phyloP scores from a whole-genome alignment of 2,113 vertebrate species.

The Calyptommatus sinebrachiatus region DNA sequence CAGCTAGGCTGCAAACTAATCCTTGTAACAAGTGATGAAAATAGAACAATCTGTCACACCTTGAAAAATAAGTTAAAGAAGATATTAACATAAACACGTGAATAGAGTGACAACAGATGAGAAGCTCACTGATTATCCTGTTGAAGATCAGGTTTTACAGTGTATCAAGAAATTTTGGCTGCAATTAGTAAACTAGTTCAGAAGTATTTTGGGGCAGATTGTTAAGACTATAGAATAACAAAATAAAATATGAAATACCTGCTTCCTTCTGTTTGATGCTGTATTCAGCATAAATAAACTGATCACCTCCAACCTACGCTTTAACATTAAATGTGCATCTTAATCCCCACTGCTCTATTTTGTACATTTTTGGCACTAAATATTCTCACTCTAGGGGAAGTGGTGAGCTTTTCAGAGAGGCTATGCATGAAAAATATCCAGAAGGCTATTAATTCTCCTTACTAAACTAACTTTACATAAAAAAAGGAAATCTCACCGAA shows the following conservation, averaged over 20 bases:
- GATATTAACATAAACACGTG: neutral
- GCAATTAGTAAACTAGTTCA: neutral
- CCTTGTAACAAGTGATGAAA: neutral
- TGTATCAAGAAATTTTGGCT: no score
- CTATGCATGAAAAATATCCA: constrained; percentile 31
- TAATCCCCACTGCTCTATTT: neutral
- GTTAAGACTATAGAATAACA: neutral
- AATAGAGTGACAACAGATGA: neutral
- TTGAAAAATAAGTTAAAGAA: neutral
- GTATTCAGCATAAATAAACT: constrained; percentile 4
- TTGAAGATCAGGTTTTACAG: neutral
- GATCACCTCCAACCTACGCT: constrained; percentile 13
- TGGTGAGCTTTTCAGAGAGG: neutral
- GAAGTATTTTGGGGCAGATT: neutral
- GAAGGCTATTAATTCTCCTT: neutral
- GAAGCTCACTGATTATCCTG: neutral
- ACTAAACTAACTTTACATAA: constrained; percentile 36
- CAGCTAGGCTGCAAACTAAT: neutral
- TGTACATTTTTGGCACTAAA: constrained; percentile 2
- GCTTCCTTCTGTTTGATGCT: neutral
- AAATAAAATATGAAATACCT: neutral
- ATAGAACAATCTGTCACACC: neutral
- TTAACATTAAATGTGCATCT: constrained; percentile 6
- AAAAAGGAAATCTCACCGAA: constrained; percentile 76
- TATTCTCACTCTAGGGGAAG: neutral